Percentiles rank a stretch among this genome's conserved stretches.
These are phyloP conservation scores for Holacanthus passer DNA, from an alignment of 2,113 vertebrate species.

Conservation along the genomic window DNA sequence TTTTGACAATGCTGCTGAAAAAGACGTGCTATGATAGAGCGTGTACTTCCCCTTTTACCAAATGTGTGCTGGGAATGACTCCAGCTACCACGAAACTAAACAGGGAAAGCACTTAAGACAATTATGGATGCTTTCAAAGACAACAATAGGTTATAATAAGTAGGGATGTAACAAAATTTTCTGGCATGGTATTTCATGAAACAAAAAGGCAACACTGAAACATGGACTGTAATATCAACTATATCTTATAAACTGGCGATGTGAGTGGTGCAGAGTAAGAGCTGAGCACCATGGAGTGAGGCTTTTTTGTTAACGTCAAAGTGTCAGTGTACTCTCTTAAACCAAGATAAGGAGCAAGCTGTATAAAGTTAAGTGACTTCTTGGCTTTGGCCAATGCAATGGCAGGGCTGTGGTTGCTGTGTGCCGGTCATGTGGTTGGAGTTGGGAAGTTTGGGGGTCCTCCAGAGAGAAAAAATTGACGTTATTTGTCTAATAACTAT, in stretches of 20 bases:
- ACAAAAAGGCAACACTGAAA: background rate
- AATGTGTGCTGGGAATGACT: background rate
- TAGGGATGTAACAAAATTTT: background rate
- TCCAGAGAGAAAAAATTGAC: no score
- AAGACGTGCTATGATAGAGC: background rate
- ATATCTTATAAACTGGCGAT: background rate
- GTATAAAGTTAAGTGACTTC: slow-evolving; percentile 29
- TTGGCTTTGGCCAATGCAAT: slow-evolving; percentile 26
- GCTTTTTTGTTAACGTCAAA: background rate
- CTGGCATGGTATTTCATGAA: background rate
- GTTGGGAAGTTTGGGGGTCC: no score
- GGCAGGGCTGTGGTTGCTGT: no score
- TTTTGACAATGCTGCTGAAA: background rate
- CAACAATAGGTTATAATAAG: background rate
- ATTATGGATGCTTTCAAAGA: slow-evolving; percentile 8
- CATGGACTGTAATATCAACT: background rate
- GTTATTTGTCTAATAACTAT: no score
- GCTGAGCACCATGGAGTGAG: background rate
- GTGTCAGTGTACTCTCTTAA: background rate
- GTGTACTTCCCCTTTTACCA: background rate
- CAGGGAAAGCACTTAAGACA: slow-evolving; percentile 1
- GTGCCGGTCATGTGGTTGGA: no score
- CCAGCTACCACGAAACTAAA: background rate
- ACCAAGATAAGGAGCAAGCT: slow-evolving; percentile 25
- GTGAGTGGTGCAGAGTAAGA: background rate